Percentiles rank a stretch among this genome's conserved stretches.
These are phyloP conservation scores for Ophraella communa DNA, from an alignment of 2,888 invertebrate species.

Conservation along the genomic window DNA sequence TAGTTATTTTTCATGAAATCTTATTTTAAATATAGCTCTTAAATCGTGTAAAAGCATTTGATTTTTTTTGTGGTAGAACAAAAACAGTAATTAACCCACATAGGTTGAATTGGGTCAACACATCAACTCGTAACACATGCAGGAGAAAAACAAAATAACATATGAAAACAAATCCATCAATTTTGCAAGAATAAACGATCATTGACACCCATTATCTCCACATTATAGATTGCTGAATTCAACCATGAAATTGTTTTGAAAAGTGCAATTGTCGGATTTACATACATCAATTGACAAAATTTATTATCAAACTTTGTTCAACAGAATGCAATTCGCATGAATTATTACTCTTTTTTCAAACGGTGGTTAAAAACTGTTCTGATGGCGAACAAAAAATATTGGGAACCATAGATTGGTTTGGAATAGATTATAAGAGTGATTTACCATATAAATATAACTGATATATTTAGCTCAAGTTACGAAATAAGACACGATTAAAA, in stretches of 20 bases:
- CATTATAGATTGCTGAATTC: conserved; percentile 19
- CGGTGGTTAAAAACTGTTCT: background rate
- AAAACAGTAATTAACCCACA: too few relatives aligned
- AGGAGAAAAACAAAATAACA: too few relatives aligned
- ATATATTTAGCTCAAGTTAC: background rate
- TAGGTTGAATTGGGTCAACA: background rate
- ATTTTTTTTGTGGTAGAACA: too few relatives aligned
- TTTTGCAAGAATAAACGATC: conserved; percentile 11
- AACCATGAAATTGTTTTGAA: conserved; percentile 23
- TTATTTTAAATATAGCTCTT: too few relatives aligned
- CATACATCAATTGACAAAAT: conserved; percentile 31
- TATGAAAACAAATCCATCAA: conserved; percentile 10
- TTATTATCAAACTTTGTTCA: conserved; percentile 26
- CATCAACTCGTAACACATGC: background rate
- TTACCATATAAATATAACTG: background rate
- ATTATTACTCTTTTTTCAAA: conserved; percentile 16
- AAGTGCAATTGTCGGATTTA: conserved; percentile 26
- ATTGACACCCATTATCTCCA: conserved; percentile 16
- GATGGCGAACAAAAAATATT: background rate
- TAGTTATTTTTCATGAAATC: too few relatives aligned
- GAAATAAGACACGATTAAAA: background rate
- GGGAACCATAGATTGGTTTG: background rate
- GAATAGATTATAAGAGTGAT: background rate
- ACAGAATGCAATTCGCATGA: conserved; percentile 22
- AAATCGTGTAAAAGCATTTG: too few relatives aligned